These are phyloP conservation scores for Isoperla grammatica DNA, from an alignment of 2,888 invertebrate genomes.

Conservation along the genomic window DNA sequence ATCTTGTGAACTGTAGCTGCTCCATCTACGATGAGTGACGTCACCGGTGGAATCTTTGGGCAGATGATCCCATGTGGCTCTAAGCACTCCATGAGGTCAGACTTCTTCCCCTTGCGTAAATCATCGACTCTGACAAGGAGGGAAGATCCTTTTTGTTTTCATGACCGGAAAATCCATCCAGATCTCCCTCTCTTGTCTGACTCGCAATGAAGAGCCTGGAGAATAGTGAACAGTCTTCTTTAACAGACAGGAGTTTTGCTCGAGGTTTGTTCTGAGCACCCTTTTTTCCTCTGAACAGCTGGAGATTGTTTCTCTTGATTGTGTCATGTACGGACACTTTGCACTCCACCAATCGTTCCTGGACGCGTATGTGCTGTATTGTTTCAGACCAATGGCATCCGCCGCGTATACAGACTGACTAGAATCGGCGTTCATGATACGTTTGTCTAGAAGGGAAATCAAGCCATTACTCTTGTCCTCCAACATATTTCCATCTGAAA, in stretches of 20 bases:
- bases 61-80: not conserved
- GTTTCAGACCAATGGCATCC: not conserved
- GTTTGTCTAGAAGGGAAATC: not conserved
- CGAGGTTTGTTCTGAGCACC: constrained; percentile 3
- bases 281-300: constrained; percentile 16
- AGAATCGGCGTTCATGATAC: not conserved
- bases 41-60: not conserved
- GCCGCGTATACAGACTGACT: not conserved
- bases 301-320: constrained; percentile 16
- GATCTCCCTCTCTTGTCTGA: constrained; percentile 23
- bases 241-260: constrained; percentile 9
- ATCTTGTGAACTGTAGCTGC: not conserved
- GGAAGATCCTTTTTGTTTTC: not conserved
- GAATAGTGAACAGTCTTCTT: constrained; percentile 18
- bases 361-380: constrained; percentile 20
- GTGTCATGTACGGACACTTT: constrained; percentile 11
- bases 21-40: not conserved
- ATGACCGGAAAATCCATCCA: constrained; percentile 19
- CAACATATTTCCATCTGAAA: constrained; percentile 4
- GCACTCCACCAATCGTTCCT: constrained; percentile 17
- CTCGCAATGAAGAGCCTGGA: constrained; percentile 18
- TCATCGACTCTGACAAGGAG: not conserved
- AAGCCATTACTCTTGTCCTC: not conserved
- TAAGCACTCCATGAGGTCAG: not conserved
- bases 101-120: not conserved